Evolutionary conservation across 2,113 vertebrate genomes (phyloP), one percentile per base, ranked within the genome.

Genomic region (Paracanthobrama guichenoti): DNA sequence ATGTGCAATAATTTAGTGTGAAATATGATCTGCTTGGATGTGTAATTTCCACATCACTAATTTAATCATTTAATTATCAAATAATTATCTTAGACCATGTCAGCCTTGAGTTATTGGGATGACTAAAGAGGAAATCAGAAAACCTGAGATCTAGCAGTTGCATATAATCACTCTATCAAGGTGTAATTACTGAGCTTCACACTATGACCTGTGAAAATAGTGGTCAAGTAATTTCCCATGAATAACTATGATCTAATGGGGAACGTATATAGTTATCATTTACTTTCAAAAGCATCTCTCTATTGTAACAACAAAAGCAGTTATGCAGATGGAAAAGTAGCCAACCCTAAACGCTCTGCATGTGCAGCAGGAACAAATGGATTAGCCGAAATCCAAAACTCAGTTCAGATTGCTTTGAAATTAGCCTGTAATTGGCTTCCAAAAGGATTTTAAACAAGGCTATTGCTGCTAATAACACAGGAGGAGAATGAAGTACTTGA

Each of bases 161-260:
- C 88, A 92, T 90, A 88, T 90, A 92, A 90, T 92, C 13, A 14
- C 62, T 91, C 93, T 91, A 80, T 87, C 81, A 86, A n/a, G n/a
- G 28, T 82, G 84, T 90, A 91, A 92, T 86, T 89, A 28, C 88
- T 86, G 85, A 84, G 84, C 86, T 86, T 86, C 59, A 81, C 71
- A n/a, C 85, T 88, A 86, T 83, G 86, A 86, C 81, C 88, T 85
- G 85, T 89, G 86, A 91, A 89, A 89, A 88, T 84, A 89, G 89
- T 90, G 89, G 91, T 92, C 90, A 92, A 89, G 87, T 93, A 73
- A 92, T 94, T 93, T 92, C 89, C 86, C 91, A 89, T 91, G 91
- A 92, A 92, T 93, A 92, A 91, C 85, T 86, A 67, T 46, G 71
- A 84, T 66, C 81, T 92, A 91, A 94, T 93, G 89, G 92, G 84